These are phyloP conservation scores for Brachyptera putata DNA, from an alignment of 2,888 invertebrate genomes.

Conservation along the genomic window DNA sequence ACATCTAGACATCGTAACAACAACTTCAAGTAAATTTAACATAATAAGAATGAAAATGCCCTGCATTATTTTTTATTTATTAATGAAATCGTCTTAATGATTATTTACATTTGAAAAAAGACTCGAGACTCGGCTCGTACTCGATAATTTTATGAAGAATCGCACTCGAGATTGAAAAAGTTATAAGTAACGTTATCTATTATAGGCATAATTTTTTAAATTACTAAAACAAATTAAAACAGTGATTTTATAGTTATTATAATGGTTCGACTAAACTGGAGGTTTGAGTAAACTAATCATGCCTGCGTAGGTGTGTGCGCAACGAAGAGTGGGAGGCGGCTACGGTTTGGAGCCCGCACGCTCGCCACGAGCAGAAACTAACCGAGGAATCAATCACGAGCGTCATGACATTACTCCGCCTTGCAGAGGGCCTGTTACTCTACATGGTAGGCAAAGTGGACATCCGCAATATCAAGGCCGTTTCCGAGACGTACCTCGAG, in stretches of 20 bases:
- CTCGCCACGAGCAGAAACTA: slow-evolving; percentile 36
- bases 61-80: too few relatives aligned
- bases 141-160: too few relatives aligned
- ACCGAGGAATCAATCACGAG: slow-evolving; percentile 40
- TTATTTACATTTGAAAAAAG: too few relatives aligned
- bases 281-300: background rate
- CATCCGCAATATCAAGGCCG: slow-evolving; percentile 36
- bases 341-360: slow-evolving; percentile 48
- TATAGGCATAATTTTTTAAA: background rate
- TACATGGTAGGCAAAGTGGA: slow-evolving; percentile 47
- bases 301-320: slow-evolving; percentile 50
- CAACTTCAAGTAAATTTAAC: too few relatives aligned
- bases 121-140: too few relatives aligned
- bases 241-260: background rate
- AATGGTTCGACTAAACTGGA: background rate
- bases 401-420: slow-evolving; percentile 49
- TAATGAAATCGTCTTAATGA: too few relatives aligned
- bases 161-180: too few relatives aligned
- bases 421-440: slow-evolving; percentile 55
- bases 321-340: slow-evolving; percentile 56
- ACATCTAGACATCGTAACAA: too few relatives aligned
- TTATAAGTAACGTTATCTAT: too few relatives aligned
- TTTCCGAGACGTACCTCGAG: slow-evolving; percentile 38
- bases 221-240: background rate
- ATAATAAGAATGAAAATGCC: too few relatives aligned